Percentiles rank a stretch among this genome's conserved stretches.
phyloP scores from a whole-genome alignment of 1,140 invertebrate species.

The Stegodyphus mimosarum region DNA sequence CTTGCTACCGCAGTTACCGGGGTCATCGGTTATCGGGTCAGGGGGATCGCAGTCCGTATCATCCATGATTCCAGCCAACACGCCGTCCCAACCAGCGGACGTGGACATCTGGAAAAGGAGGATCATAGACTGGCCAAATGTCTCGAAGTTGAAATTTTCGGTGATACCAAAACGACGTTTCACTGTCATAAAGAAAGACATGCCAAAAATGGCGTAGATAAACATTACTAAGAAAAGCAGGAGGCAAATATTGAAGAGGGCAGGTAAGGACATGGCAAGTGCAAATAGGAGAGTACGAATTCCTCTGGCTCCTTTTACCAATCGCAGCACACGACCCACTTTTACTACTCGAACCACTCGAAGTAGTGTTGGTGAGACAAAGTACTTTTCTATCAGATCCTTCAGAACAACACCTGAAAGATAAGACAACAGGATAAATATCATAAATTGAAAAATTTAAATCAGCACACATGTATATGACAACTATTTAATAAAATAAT shows the following conservation, averaged over 20 bases:
- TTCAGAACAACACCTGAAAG: conserved; percentile 89
- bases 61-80: conserved; percentile 95
- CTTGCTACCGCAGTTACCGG: conserved; percentile 91
- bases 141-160: conserved; percentile 98
- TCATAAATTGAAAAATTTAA: background rate
- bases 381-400: conserved; percentile 96
- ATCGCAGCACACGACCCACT: conserved; percentile 93
- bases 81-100: conserved; percentile 96
- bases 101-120: conserved; percentile 98
- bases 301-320: conserved; percentile 97
- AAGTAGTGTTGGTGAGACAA: conserved; percentile 95
- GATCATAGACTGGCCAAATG: conserved; percentile 98
- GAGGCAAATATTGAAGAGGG: conserved; percentile 98
- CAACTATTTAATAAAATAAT: no score
- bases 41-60: conserved; percentile 87
- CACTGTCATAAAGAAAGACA: conserved; percentile 99
- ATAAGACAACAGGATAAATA: conserved; percentile 64
- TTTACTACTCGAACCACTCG: conserved; percentile 97
- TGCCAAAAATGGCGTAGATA: conserved; percentile 98
- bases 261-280: conserved; percentile 96
- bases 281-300: conserved; percentile 97
- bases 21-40: conserved; percentile 78
- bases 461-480: no score
- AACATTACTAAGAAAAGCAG: conserved; percentile 98
- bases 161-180: conserved; percentile 90